Evolutionary conservation across 2,888 invertebrate species (phyloP).

Genomic region (Drosophila lacicola): DNA sequence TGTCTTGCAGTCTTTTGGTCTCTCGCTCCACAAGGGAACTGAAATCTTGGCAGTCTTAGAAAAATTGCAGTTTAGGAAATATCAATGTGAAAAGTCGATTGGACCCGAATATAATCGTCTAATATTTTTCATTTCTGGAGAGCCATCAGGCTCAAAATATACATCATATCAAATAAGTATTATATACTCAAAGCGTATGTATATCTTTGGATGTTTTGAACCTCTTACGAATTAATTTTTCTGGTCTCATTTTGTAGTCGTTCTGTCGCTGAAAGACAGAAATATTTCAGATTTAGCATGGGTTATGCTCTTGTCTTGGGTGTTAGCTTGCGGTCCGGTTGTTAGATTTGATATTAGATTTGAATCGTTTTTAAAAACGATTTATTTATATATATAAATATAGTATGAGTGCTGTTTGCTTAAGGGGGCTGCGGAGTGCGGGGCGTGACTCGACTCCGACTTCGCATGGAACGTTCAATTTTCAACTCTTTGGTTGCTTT

Average conservation of each 20-base stretch:
- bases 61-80: conserved; percentile 35
- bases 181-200: conserved; percentile 11
- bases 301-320: conserved; percentile 15
- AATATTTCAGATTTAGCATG: conserved; percentile 16
- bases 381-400: conserved; percentile 10
- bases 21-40: conserved; percentile 6
- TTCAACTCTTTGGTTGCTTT: conserved; percentile 23
- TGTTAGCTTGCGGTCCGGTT: conserved; percentile 33
- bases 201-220: conserved; percentile 5
- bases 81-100: conserved; percentile 24
- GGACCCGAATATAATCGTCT: conserved; percentile 17
- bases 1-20: conserved; percentile 21
- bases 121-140: conserved; percentile 3
- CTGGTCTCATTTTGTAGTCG: background rate
- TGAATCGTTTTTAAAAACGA: conserved; percentile 31
- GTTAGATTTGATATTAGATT: conserved; percentile 29
- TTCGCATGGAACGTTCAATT: conserved; percentile 32
- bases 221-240: conserved; percentile 16
- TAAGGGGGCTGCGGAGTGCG: conserved; percentile 16
- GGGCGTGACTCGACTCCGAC: conserved; percentile 21
- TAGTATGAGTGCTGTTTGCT: conserved; percentile 41
- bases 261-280: conserved; percentile 15
- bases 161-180: conserved; percentile 32
- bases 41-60: conserved; percentile 24
- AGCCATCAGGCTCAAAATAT: conserved; percentile 29